Conservation (phyloP, 2,113 vertebrate species). For the Rhinopithecus roxellana region DNA sequence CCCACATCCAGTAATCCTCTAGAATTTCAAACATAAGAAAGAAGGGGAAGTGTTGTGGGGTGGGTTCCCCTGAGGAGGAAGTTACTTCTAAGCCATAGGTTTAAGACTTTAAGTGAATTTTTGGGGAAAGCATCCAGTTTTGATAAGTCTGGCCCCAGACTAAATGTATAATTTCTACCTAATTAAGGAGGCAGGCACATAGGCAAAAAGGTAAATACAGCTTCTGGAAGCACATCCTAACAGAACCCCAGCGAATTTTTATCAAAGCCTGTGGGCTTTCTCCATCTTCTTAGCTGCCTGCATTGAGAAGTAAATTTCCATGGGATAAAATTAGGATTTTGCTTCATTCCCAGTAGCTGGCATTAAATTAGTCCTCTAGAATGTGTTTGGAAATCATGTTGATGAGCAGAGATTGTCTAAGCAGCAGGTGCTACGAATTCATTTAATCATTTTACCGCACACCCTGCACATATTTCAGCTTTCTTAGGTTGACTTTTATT, state of each 20-base stretch:
- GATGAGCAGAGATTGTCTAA: background rate
- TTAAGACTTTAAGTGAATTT: background rate
- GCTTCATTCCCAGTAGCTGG: background rate
- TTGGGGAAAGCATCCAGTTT: background rate
- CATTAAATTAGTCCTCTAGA: constrained; percentile 13
- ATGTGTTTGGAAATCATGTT: background rate
- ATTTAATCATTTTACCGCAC: background rate
- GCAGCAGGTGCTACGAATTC: background rate
- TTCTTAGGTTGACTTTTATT: constrained; percentile 36
- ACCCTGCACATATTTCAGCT: background rate
- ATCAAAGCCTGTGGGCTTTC: constrained; percentile 13
- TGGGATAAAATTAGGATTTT: background rate
- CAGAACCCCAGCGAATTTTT: background rate
- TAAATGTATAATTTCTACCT: background rate
- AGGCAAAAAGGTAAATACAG: background rate
- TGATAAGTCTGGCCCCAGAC: background rate
- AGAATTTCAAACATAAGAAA: background rate
- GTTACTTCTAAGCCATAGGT: background rate
- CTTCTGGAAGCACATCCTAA: background rate
- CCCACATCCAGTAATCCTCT: background rate
- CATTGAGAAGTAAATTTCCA: constrained; percentile 34
- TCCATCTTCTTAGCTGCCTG: background rate
- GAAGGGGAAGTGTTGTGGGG: background rate
- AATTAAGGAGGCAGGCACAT: background rate
- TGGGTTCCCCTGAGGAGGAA: background rate